Base-by-base conservation (phyloP, 2,113 vertebrate genomes). In the Jaculus jaculus region DNA sequence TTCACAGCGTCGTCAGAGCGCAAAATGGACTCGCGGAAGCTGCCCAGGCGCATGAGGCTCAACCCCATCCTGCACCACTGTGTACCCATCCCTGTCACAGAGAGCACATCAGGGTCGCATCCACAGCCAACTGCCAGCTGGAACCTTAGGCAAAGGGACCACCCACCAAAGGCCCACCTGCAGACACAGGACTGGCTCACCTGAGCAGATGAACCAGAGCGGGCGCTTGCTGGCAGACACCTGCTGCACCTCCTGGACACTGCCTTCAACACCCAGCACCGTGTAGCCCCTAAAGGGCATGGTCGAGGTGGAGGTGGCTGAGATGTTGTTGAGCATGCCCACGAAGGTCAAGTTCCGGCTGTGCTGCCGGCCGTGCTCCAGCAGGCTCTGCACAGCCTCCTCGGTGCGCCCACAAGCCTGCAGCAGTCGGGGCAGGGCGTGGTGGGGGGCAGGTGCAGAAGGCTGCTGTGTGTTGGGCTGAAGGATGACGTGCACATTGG, bases 161-260 rank as follows among this genome's bases (percentile, higher is more conserved):
- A 0, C 11, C 16, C 63, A 0, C 24, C 1, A 18, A 63, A 54
- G n/a, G 61, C 21, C 42, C 26, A 7, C 24, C 66, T 0, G 0
- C n/a, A 12, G 7, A 23, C 2, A 1, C 0, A 4, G 30, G 17
- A 5, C 0, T n/a, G 39, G 30, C 98, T 97, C 96, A 99, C 99
- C 99, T 92, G 99, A 99, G 91, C 99, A 99, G 96, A 99, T 96
- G 96, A 99, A 99, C 99, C 99, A 99, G 26, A 99, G 97, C 0
- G 99, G 99, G 78, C 99, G 98, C 84, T 95, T 93, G 32, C 98
- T 63, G 0, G 98, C 47, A 8, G 98, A 97, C 15, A 96, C 97
- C 92, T 98, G 98, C 96, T 99, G 98, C 83, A 99, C 94, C 83
- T 99, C 99, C 32, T 63, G 97, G 66, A 97, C 2, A 2, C 98